Evolutionary conservation across 2,113 vertebrate species (phyloP), one percentile per base, ranked within the genome.

Genomic region (Pseudopipra pipra): DNA sequence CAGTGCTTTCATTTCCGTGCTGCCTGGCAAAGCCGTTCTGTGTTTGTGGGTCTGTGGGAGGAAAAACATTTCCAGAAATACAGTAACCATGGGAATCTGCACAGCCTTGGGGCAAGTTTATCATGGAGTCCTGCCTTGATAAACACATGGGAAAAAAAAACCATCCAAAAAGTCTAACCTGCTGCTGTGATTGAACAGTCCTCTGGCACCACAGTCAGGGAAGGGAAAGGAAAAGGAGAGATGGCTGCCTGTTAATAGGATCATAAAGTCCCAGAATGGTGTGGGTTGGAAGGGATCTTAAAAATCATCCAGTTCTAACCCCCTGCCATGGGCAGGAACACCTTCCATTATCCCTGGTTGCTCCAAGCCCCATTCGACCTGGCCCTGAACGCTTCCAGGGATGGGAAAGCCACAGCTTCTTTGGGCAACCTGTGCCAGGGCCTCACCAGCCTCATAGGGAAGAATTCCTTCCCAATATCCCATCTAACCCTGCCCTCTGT

Each of bases 51-150:
- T 71, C 81, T 56, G 58, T 33, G 85, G 93, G 85, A 93, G 90
- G 63, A 83, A 91, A 67, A 93, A 31, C 43, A 19, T 74, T 76
- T 56, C 72, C 80, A 80, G 63, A 76, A 90, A 80, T 54, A 8
- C 56, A 37, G 65, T 67, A 76, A 77, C 71, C 73, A 62, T 85
- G 85, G 72, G 75, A 80, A 93, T 83, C 51, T 81, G 79, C 68
- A 49, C 30, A 71, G 58, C 87, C 85, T 63, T 11, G 2, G 35
- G 67, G 67, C 61, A 24, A 68, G 86, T 95, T 95, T 95, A 13
- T 91, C 71, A 13, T 87, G 75, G 82, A 87, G 72, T 73, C 72
- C n/a, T 93, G 91, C 95, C 93, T 76, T 35, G 47, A 47, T 85
- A 95, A 95, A 91, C 84, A 63, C 24, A 35, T 6, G 2, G 28